Evolutionary conservation across 2,888 invertebrate species (phyloP).

Genomic region (Malthinus seriepunctatus): DNA sequence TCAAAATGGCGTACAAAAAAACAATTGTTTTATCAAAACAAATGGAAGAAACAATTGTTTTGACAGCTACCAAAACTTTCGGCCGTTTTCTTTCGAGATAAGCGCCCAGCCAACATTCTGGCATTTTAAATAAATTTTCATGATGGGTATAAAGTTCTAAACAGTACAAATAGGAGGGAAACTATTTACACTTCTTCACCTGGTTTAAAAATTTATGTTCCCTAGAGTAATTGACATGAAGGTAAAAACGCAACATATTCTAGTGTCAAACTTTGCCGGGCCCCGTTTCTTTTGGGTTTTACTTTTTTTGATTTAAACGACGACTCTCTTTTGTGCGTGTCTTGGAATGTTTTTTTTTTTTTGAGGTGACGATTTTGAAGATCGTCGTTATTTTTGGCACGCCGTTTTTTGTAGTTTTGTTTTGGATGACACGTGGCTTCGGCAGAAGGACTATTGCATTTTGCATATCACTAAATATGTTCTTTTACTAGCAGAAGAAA

Average conservation of each 20-base stretch:
- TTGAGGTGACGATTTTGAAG: neutral
- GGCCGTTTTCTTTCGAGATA: neutral
- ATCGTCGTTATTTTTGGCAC: neutral
- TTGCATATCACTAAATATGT: slow-evolving; percentile 51
- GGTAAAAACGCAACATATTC: slow-evolving; percentile 61
- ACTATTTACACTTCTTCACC: slow-evolving; percentile 38
- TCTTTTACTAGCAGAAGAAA: slow-evolving; percentile 51
- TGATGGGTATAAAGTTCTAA: slow-evolving; percentile 29
- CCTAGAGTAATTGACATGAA: slow-evolving; percentile 86
- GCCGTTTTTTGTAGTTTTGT: neutral
- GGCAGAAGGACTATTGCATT: slow-evolving; percentile 40
- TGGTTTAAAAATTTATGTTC: slow-evolving; percentile 69
- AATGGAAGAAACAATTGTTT: too few relatives aligned
- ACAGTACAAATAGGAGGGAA: slow-evolving; percentile 30
- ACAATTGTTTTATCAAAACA: too few relatives aligned
- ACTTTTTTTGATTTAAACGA: neutral
- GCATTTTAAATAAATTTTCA: slow-evolving; percentile 4
- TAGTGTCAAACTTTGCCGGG: slow-evolving; percentile 40
- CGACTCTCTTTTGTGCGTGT: slow-evolving; percentile 39
- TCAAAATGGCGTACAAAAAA: too few relatives aligned
- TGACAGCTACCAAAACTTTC: too few relatives aligned
- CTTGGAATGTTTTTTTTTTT: slow-evolving; percentile 9
- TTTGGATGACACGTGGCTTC: neutral
- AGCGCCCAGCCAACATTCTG: slow-evolving; percentile 1
- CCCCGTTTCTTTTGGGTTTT: neutral